These are phyloP conservation scores for Pristionchus arcanus DNA, from an alignment of 2,888 invertebrate genomes.

Conservation along the genomic window DNA sequence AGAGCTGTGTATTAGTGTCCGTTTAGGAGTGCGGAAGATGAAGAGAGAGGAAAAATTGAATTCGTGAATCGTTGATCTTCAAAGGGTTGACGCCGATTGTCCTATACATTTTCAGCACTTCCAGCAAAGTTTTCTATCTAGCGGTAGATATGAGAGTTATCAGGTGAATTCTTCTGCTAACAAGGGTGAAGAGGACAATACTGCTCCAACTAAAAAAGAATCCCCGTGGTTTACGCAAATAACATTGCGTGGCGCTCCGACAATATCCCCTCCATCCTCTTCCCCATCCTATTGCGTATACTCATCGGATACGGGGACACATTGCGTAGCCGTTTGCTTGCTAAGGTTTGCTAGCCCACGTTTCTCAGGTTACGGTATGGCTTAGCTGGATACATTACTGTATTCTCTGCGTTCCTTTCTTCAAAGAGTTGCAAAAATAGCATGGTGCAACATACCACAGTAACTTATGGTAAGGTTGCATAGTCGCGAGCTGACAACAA, in stretches of 20 bases:
- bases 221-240: not conserved
- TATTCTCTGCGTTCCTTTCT: too few species aligned
- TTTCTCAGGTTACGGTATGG: not conserved
- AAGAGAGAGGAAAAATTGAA: not conserved
- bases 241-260: not conserved
- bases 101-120: not conserved
- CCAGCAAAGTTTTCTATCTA: too few species aligned
- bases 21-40: conserved; percentile 23
- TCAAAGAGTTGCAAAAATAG: too few species aligned
- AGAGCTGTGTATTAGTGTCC: not conserved
- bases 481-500: too few species aligned
- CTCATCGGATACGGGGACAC: conserved; percentile 4
- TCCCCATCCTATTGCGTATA: not conserved
- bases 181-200: not conserved
- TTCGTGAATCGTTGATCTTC: not conserved
- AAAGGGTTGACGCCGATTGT: not conserved
- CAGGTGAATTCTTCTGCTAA: too few species aligned
- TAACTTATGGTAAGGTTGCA: too few species aligned
- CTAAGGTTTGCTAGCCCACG: not conserved
- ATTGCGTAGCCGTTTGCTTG: conserved; percentile 25
- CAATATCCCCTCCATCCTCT: conserved; percentile 11
- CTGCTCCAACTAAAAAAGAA: not conserved
- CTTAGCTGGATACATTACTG: not conserved
- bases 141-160: too few species aligned
- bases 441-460: too few species aligned